These are phyloP conservation scores for Drosophila fulvimacula DNA, from an alignment of 2,888 invertebrate genomes.

Conservation along the genomic window DNA sequence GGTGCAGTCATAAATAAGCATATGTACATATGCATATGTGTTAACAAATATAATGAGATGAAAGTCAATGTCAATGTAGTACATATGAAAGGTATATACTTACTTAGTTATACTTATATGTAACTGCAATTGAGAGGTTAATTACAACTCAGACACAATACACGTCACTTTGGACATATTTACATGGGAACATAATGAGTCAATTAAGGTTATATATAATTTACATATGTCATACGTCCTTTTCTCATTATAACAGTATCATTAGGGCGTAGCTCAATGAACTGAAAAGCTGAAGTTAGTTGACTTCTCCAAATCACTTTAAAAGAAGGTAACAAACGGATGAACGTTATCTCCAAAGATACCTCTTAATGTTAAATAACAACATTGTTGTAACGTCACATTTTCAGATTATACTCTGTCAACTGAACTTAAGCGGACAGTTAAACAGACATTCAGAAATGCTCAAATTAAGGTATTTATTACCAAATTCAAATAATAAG, in stretches of 20 bases:
- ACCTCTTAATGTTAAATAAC: no score
- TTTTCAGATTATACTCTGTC: no score
- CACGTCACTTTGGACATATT: neutral
- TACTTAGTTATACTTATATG: neutral
- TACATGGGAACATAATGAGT: constrained; percentile 2
- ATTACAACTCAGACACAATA: constrained; percentile 12
- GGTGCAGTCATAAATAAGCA: constrained; percentile 70
- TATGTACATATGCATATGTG: constrained; percentile 48
- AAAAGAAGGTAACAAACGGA: neutral
- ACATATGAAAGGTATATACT: constrained; percentile 24
- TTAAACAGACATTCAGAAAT: no score
- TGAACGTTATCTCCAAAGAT: neutral
- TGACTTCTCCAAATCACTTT: neutral
- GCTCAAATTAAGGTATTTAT: no score
- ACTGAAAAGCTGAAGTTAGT: neutral
- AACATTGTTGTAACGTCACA: no score
- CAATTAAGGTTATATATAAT: neutral
- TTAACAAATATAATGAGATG: constrained; percentile 71
- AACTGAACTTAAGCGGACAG: no score
- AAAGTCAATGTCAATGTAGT: constrained; percentile 77
- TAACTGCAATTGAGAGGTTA: constrained; percentile 12
- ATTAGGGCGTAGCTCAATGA: neutral
- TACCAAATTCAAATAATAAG: no score
- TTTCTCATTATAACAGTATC: neutral
- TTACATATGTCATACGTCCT: neutral